Conservation (phyloP, 1,140 invertebrate genomes). For the Cyclargus thomasi region DNA sequence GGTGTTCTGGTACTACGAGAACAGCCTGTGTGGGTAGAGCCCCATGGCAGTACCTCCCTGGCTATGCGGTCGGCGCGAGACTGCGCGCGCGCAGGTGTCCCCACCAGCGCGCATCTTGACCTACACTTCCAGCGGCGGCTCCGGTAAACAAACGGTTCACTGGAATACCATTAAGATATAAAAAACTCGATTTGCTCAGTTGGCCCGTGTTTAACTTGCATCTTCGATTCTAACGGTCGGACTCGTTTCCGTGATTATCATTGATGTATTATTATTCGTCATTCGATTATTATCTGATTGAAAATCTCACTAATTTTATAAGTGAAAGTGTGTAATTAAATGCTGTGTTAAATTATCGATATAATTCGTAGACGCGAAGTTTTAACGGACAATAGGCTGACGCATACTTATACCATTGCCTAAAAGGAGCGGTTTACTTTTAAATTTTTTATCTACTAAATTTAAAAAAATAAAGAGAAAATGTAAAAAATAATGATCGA, state of each 20-base stretch:
- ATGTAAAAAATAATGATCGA: too few species aligned
- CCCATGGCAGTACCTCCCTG: slow-evolving; percentile 55
- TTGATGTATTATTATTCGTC: neutral
- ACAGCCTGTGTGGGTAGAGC: slow-evolving; percentile 29
- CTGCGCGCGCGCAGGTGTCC: slow-evolving; percentile 41
- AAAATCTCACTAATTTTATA: neutral
- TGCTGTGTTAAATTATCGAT: neutral
- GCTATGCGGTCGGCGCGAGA: slow-evolving; percentile 43
- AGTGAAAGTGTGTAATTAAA: neutral
- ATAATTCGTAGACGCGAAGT: too few species aligned
- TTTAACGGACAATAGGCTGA: too few species aligned
- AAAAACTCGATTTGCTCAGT: slow-evolving; percentile 36
- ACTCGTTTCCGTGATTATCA: neutral
- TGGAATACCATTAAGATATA: slow-evolving; percentile 53
- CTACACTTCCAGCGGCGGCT: slow-evolving; percentile 52
- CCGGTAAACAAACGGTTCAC: slow-evolving; percentile 72
- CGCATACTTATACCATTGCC: too few species aligned
- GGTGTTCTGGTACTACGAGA: slow-evolving; percentile 32
- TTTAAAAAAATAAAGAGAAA: too few species aligned
- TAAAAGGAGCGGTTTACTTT: too few species aligned
- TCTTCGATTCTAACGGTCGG: slow-evolving; percentile 19
- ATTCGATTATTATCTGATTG: slow-evolving; percentile 13
- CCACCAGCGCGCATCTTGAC: slow-evolving; percentile 51
- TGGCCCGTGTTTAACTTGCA: slow-evolving; percentile 28
- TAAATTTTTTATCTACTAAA: too few species aligned